A percentile compares a stretch with the other conserved stretches of the same genome.
Conservation (phyloP, 2,888 invertebrate species). For the Dione vanillae region DNA sequence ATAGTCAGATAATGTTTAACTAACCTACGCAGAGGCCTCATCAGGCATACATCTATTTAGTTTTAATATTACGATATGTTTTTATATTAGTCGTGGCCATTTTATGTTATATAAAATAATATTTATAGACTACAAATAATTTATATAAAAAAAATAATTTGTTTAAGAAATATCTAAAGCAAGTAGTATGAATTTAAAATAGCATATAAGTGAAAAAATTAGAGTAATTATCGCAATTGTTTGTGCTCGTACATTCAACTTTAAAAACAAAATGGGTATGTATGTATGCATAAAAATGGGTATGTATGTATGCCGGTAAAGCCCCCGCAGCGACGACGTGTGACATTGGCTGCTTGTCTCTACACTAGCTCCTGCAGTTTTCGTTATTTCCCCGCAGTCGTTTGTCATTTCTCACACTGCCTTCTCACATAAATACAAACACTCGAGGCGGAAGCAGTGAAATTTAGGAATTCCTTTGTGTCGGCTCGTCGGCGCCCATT, state of each 20-base stretch:
- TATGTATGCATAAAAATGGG: not conserved
- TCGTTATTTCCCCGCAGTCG: conserved; percentile 58
- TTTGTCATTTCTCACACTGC: conserved; percentile 80
- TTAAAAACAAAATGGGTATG: conserved; percentile 1
- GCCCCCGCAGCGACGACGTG: conserved; percentile 53
- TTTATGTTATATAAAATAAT: too few relatives aligned
- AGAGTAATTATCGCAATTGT: not conserved
- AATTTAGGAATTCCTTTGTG: conserved; percentile 84
- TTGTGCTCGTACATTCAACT: not conserved
- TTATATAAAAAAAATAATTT: too few relatives aligned
- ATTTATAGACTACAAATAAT: too few relatives aligned
- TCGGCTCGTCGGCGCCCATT: conserved; percentile 79
- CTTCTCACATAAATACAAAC: conserved; percentile 81
- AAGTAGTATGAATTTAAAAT: not conserved
- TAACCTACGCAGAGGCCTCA: too few relatives aligned
- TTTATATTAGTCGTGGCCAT: too few relatives aligned
- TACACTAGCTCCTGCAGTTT: conserved; percentile 47
- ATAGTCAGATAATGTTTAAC: too few relatives aligned
- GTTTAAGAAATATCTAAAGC: too few relatives aligned
- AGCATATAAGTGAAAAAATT: too few relatives aligned
- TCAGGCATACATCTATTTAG: too few relatives aligned
- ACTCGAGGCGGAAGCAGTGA: conserved; percentile 81
- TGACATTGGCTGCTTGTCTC: conserved; percentile 56
- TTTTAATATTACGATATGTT: too few relatives aligned
- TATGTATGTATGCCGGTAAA: not conserved